These are phyloP conservation scores for Bergia sp. DNA, from an alignment of 92 coral and sea anemone genomes.

Conservation along the genomic window DNA sequence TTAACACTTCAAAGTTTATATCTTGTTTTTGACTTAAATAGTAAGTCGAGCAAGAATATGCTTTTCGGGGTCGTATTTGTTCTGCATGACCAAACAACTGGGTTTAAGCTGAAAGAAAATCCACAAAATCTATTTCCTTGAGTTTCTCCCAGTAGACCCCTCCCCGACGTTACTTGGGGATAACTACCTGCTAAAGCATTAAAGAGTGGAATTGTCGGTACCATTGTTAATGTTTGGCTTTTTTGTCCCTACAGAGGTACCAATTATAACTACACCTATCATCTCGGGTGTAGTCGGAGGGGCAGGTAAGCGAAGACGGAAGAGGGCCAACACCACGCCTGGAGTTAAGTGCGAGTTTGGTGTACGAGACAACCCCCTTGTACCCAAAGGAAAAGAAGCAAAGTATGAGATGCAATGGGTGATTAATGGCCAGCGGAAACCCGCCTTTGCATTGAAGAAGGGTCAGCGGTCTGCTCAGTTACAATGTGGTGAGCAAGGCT, in stretches of 20 bases:
- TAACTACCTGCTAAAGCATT: neutral
- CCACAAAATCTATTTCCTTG: too few relatives aligned
- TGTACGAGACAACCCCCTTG: neutral
- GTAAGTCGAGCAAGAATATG: too few relatives aligned
- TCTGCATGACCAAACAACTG: too few relatives aligned
- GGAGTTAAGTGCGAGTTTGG: constrained; percentile 27
- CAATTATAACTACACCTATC: constrained; percentile 39
- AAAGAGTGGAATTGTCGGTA: neutral
- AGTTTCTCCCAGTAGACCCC: too few relatives aligned
- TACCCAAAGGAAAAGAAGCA: constrained; percentile 1
- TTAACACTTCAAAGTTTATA: too few relatives aligned
- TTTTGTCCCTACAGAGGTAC: constrained; percentile 13
- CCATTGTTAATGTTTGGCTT: neutral
- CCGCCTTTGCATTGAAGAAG: neutral
- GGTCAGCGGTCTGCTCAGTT: constrained; percentile 31
- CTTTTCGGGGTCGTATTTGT: too few relatives aligned
- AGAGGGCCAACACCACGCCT: constrained; percentile 8
- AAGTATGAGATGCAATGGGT: constrained; percentile 36
- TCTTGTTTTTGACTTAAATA: too few relatives aligned
- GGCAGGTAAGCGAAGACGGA: constrained; percentile 4
- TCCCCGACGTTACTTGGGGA: too few relatives aligned
- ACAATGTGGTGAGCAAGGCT: constrained; percentile 29
- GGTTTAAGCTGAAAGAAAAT: too few relatives aligned
- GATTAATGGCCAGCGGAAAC: constrained; percentile 10
- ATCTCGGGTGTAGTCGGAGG: neutral